A percentile compares a stretch with the other conserved stretches of the same genome.
These are phyloP conservation scores for Potorous gilbertii DNA, from an alignment of 2,797 vertebrate species.

Conservation along the genomic window DNA sequence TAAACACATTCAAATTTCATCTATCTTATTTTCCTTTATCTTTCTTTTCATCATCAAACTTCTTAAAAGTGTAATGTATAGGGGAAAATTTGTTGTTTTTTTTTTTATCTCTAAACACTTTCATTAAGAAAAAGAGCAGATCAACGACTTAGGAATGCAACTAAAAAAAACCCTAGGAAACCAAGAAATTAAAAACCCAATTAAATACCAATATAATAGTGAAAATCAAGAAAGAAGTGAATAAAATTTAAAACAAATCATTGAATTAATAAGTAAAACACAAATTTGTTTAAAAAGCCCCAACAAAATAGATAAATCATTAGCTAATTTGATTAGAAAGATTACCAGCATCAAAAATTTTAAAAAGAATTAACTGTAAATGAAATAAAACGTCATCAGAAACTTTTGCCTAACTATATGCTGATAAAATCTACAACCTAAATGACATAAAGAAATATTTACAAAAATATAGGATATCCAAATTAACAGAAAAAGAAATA, in stretches of 20 bases:
- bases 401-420: background rate
- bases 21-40: background rate
- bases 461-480: background rate
- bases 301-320: background rate
- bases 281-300: background rate
- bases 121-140: background rate
- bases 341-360: background rate
- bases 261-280: background rate
- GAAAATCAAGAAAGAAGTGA: background rate
- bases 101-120: background rate
- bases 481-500: background rate
- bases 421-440: background rate
- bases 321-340: background rate
- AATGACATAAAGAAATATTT: background rate
- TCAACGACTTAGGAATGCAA: background rate
- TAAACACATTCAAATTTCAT: background rate
- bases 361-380: background rate
- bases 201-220: background rate
- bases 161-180: background rate
- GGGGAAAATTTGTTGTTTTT: background rate
- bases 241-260: background rate
- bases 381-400: background rate
- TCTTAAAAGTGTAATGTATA: background rate
- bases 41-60: background rate
- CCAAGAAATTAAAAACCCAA: background rate